Base-by-base conservation (phyloP, 2,797 vertebrate genomes). In the Darevskia mixta region DNA sequence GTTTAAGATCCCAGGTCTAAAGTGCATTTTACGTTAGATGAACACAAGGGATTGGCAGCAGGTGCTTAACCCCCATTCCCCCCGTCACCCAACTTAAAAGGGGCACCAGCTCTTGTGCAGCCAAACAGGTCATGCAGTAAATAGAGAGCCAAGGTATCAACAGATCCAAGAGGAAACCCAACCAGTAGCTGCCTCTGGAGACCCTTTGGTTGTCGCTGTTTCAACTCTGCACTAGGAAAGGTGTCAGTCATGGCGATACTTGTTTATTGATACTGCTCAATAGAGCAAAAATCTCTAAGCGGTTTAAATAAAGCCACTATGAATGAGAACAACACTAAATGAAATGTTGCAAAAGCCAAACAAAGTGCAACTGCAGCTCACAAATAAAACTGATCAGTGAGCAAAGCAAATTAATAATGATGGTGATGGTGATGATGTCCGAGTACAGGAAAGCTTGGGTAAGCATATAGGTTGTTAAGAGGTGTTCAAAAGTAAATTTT, bases 21-120 rank as follows among this genome's bases (percentile, higher is more conserved):
- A 87, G 86, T 55, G 49, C 71, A 87, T 86, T 91, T 89, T 80
- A 45, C 58, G 69, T 35, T 85, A 64, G 72, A 93, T 78, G 25
- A 49, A 83, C 29, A 87, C 3, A 32, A 66, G n/a, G 13, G 77
- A 58, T 25, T 27, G 17, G 49, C 25, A 69, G n/a, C 88, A 55
- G 35, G 58, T 32, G 8, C 29, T 35, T 83, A 4, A 55, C 13
- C 49, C 49, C 49, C 49, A 55, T 2, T 9, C 8, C 1, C 7
- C 29, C 11, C 38, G 66, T 29, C 67, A 35, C 32, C 5, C 4
- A 17, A 38, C 79, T 69, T 35, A 49, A 32, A 10, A 8, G 66
- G 5, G 20, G 49, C 4, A 64, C 10, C 9, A 13, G 8, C 73
- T 20, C 10, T 35, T 4, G 8, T 8, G 10, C 20, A 25, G 25